phyloP scores from a whole-genome alignment of 2,888 invertebrate species.

The Nephrotoma flavescens region DNA sequence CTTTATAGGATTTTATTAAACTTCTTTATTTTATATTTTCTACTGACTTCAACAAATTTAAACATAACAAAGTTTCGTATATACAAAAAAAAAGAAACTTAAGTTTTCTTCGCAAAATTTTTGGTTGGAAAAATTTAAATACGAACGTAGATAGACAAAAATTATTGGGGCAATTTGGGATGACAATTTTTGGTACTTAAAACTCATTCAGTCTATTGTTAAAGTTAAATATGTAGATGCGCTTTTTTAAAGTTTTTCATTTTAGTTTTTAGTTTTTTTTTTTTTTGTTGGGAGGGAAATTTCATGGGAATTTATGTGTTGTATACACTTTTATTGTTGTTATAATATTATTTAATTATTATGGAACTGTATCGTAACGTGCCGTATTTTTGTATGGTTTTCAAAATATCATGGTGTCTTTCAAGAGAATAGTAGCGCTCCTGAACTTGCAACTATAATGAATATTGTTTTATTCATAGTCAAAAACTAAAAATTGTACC shows the following conservation, averaged over 20 bases:
- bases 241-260: background rate
- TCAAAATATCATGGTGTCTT: background rate
- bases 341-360: background rate
- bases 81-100: background rate
- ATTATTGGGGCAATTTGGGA: background rate
- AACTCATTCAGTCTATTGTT: background rate
- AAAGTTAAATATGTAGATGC: background rate
- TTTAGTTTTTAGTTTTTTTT: background rate
- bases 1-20: background rate
- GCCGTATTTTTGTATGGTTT: background rate
- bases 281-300: background rate
- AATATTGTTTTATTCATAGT: no score
- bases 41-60: background rate
- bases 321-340: background rate
- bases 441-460: no score
- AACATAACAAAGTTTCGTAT: background rate
- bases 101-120: background rate
- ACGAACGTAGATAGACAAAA: background rate
- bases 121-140: background rate
- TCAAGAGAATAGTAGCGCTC: no score
- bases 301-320: background rate
- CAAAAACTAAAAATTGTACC: no score
- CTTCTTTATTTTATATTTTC: background rate
- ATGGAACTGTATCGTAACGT: background rate
- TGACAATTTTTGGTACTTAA: background rate